phyloP scores from a whole-genome alignment of 2,113 vertebrate species.

The Chaetodon auriga region DNA sequence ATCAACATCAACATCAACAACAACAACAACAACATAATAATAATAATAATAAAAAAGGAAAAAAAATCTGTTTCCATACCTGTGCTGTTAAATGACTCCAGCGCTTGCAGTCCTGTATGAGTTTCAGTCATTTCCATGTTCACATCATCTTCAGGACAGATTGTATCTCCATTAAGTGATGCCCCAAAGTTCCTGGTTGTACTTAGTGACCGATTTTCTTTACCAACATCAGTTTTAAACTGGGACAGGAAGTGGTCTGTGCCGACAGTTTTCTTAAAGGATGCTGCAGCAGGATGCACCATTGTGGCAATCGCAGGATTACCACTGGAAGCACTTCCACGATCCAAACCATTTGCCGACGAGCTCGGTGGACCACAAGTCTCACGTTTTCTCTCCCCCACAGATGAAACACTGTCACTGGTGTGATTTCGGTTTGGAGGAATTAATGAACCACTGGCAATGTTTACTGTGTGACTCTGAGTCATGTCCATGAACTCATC shows the following conservation, averaged over 20 bases:
- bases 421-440: neutral
- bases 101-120: conserved; percentile 41
- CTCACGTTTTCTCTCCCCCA: conserved; percentile 1
- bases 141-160: conserved; percentile 49
- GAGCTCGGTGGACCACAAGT: neutral
- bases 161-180: conserved; percentile 32
- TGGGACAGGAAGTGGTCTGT: conserved; percentile 40
- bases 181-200: neutral
- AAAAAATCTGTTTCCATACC: conserved; percentile 23
- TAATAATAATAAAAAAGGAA: too few species aligned
- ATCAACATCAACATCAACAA: too few species aligned
- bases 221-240: conserved; percentile 60
- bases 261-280: neutral
- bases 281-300: neutral
- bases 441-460: conserved; percentile 9
- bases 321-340: conserved; percentile 9
- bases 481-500: conserved; percentile 90
- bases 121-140: conserved; percentile 60
- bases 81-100: conserved; percentile 10
- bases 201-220: conserved; percentile 44
- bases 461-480: conserved; percentile 47
- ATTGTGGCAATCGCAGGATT: conserved; percentile 8
- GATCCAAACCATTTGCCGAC: neutral
- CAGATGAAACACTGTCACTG: neutral
- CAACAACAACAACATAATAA: too few species aligned